Percentiles rank a stretch among this genome's conserved stretches.
phyloP scores from a whole-genome alignment of 2,113 vertebrate genomes.

The Ardeotis arabs region DNA sequence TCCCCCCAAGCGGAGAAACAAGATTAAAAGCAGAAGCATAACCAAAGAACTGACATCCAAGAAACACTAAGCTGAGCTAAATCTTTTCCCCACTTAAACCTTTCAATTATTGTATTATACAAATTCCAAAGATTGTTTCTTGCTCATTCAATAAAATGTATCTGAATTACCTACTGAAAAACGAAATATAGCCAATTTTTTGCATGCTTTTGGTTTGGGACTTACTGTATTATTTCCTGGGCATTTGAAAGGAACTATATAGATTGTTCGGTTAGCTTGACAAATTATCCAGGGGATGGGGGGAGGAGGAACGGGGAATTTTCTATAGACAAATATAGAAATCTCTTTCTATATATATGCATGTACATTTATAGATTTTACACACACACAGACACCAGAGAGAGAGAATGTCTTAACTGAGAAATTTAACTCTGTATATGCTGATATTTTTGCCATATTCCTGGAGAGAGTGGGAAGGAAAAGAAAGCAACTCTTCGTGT shows the following conservation, averaged over 20 bases:
- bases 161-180: slow-evolving; percentile 28
- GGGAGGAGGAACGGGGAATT: slow-evolving; percentile 5
- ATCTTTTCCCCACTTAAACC: slow-evolving; percentile 51
- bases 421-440: slow-evolving; percentile 7
- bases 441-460: neutral
- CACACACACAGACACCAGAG: neutral
- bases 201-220: neutral
- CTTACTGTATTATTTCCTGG: slow-evolving; percentile 14
- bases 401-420: neutral
- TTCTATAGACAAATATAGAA: slow-evolving; percentile 14
- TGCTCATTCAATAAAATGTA: slow-evolving; percentile 29
- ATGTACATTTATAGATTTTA: neutral
- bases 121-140: slow-evolving; percentile 52
- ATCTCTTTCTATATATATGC: neutral
- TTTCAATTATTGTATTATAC: slow-evolving; percentile 55
- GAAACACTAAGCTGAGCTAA: slow-evolving; percentile 59
- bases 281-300: neutral
- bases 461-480: neutral
- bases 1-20: slow-evolving; percentile 36
- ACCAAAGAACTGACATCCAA: slow-evolving; percentile 55
- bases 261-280: neutral
- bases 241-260: neutral
- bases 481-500: neutral
- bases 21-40: slow-evolving; percentile 70
- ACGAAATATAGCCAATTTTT: slow-evolving; percentile 2